Conservation (phyloP, 1,140 invertebrate species). For the Drosophila nannoptera region DNA sequence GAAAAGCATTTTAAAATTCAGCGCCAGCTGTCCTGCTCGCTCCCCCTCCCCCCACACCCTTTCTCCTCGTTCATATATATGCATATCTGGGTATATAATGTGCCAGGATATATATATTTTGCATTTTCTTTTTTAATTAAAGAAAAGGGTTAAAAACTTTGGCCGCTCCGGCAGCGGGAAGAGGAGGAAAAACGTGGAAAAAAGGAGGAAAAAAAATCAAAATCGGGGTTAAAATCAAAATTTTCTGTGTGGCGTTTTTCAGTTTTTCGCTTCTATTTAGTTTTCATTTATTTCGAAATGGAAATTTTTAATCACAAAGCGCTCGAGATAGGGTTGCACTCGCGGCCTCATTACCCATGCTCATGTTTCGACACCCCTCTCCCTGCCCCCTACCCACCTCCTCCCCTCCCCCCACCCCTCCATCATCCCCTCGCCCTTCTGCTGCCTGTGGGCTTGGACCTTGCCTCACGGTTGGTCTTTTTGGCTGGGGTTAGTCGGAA, state of each 20-base stretch:
- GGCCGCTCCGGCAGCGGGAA: slow-evolving; percentile 9
- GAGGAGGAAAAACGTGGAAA: too few relatives aligned
- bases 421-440: not conserved
- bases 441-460: not conserved
- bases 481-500: slow-evolving; percentile 14
- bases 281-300: slow-evolving; percentile 75
- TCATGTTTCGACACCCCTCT: not conserved
- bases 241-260: slow-evolving; percentile 47
- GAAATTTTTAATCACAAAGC: slow-evolving; percentile 73
- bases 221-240: slow-evolving; percentile 71
- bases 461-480: slow-evolving; percentile 2
- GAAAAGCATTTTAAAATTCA: slow-evolving; percentile 73
- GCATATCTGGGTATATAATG: slow-evolving; percentile 9
- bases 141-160: slow-evolving; percentile 77
- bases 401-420: too few relatives aligned
- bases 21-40: slow-evolving; percentile 63
- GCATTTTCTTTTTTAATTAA: slow-evolving; percentile 70
- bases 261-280: slow-evolving; percentile 64
- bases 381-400: too few relatives aligned
- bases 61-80: too few relatives aligned
- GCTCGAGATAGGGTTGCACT: slow-evolving; percentile 53
- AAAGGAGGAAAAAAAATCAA: too few relatives aligned
- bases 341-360: slow-evolving; percentile 19
- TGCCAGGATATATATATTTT: slow-evolving; percentile 15
- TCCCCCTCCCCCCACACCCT: not conserved